Evolutionary conservation across 1,140 invertebrate species (phyloP).

Genomic region (Musca vetustissima): DNA sequence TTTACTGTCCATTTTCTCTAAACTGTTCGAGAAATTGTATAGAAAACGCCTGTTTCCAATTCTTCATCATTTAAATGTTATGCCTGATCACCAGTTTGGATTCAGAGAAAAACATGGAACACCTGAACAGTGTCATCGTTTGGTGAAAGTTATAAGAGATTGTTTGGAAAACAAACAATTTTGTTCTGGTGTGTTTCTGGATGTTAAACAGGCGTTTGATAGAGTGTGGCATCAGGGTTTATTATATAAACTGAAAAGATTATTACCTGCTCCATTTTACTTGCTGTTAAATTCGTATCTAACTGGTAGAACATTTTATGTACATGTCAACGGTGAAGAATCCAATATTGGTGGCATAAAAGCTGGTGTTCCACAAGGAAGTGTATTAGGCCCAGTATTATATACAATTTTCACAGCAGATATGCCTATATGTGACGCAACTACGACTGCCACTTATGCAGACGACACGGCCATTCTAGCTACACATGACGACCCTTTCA

Average conservation of each 20-base stretch:
- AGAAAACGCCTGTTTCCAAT: background rate
- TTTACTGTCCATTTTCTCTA: background rate
- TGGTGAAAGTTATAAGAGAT: background rate
- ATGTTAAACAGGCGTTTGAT: background rate
- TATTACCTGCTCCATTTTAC: background rate
- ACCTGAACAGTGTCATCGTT: background rate
- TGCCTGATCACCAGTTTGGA: slow-evolving; percentile 8
- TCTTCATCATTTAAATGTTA: background rate
- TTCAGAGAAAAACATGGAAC: background rate
- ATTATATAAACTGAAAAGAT: background rate
- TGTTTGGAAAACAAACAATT: background rate
- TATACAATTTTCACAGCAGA: background rate
- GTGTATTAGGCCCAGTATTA: background rate
- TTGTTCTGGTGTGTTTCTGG: background rate
- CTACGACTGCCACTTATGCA: background rate
- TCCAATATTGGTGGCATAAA: background rate
- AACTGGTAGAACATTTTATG: background rate
- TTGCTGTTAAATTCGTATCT: background rate
- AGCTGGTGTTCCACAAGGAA: slow-evolving; percentile 7
- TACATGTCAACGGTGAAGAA: background rate
- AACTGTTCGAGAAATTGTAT: background rate
- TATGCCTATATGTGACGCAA: background rate
- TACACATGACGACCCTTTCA: background rate
- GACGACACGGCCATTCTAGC: background rate
- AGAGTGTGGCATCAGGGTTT: slow-evolving; percentile 5